Base-by-base conservation (phyloP, 2,888 invertebrate species). In the Ramazzottius varieornatus region DNA sequence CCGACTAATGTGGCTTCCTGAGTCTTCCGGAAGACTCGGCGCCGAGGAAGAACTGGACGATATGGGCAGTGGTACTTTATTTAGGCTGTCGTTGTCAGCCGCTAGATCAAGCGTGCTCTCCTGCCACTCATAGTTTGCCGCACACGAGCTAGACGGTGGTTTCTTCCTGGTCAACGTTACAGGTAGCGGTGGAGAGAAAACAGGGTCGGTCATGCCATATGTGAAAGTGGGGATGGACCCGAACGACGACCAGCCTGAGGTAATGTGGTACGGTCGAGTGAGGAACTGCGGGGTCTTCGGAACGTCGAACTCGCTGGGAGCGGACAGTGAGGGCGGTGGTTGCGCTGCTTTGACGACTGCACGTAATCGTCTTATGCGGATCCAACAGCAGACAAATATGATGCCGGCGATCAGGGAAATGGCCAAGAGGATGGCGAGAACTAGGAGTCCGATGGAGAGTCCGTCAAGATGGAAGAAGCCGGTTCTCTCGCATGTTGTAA, bases 381-480 rank as follows among this genome's bases (percentile, higher is more conserved):
- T 54, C 54, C 54, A 54, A 29, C 54, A 54, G 54, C 54, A 54
- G 20, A 54, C 29, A 24, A 54, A 54, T 8, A 54, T 54, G 54
- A 54, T 29, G 20, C 16, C 54, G 29, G 16, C 20, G 29, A 54
- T 29, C 13, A 54, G 54, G 20, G 29, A 24, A 29, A 54, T 54
- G 54, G 54, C 13, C 54, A 54, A 24, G 4, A 24, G 16, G 4
- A 54, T 24, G 29, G 54, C 54, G 4, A 54, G 54, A 4, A 29
- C 29, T 24, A 54, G 54, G 20, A 54, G 54, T 8, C 54, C 54
- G 54, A 54, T 54, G 54, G 54, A 54, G 20, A 54, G 29, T 8
- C 54, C 29, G 54, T 54, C 54, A 8, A 54, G 13, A 29, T 24
- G 20, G n/a, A n/a, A n/a, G n/a, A n/a, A n/a, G n/a, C n/a, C n/a